Evolutionary conservation across 2,113 vertebrate genomes (phyloP).

Genomic region (Bufo bufo): DNA sequence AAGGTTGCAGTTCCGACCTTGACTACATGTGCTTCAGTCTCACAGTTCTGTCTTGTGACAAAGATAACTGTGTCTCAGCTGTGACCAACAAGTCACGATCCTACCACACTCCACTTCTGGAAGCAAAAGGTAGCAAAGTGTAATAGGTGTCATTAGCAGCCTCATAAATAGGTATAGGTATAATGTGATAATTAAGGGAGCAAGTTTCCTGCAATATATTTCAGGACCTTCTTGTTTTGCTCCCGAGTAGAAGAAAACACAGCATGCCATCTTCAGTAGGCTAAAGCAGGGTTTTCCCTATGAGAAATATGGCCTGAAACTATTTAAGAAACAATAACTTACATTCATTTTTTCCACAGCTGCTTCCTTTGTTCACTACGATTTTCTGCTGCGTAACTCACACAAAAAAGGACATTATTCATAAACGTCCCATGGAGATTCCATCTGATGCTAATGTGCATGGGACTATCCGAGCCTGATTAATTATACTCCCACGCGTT

Average conservation of each 20-base stretch:
- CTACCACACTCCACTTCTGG: background rate
- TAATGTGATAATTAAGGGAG: background rate
- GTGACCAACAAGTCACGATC: background rate
- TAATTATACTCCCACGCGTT: constrained; percentile 37
- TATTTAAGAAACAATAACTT: constrained; percentile 21
- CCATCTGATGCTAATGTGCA: constrained; percentile 24
- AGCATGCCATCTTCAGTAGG: background rate
- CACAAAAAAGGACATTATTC: constrained; percentile 31
- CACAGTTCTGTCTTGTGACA: background rate
- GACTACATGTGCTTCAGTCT: background rate
- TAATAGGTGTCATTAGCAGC: background rate
- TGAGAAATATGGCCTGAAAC: background rate
- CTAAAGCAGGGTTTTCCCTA: background rate
- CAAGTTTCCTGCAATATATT: background rate
- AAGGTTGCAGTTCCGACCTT: background rate
- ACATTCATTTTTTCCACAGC: constrained; percentile 32
- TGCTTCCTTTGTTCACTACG: constrained; percentile 40
- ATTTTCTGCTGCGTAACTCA: constrained; percentile 16
- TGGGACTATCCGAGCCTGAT: constrained; percentile 22
- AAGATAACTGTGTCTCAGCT: background rate
- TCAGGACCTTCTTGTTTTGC: background rate
- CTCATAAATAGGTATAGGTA: background rate
- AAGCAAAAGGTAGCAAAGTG: background rate
- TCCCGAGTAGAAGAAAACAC: background rate
- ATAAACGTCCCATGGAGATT: constrained; percentile 33